Evolutionary conservation across 1,140 invertebrate species (phyloP).

Genomic region (Drosophila tsacasi): DNA sequence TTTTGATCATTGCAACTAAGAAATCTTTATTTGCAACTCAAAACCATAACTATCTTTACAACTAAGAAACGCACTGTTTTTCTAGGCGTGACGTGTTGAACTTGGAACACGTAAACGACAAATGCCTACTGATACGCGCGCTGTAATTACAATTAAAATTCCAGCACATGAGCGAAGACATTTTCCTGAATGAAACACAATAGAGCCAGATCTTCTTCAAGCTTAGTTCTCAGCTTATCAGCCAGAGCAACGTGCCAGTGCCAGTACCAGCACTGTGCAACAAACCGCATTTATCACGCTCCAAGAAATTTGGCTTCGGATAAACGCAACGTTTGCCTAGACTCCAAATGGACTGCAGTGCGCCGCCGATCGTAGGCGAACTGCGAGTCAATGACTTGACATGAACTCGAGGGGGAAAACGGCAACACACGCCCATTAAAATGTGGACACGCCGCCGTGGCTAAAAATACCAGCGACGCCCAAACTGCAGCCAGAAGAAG

Average conservation of each 20-base stretch:
- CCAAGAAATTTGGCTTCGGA: constrained; percentile 23
- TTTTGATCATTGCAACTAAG: too few species aligned
- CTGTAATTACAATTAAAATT: constrained; percentile 1
- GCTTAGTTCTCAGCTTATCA: constrained; percentile 14
- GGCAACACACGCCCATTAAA: constrained; percentile 45
- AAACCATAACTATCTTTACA: background rate
- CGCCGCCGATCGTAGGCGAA: constrained; percentile 17
- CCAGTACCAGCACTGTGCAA: background rate
- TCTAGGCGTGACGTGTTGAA: constrained; percentile 38
- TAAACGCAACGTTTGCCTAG: constrained; percentile 6
- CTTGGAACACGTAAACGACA: constrained; percentile 45
- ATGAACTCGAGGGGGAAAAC: constrained; percentile 68
- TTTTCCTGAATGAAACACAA: constrained; percentile 25
- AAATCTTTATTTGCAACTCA: too few species aligned
- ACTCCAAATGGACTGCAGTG: constrained; percentile 12
- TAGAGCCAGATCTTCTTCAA: constrained; percentile 14
- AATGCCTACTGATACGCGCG: constrained; percentile 7
- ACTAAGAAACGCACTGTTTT: constrained; percentile 24
- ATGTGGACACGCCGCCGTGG: constrained; percentile 41
- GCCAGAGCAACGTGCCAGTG: constrained; percentile 11
- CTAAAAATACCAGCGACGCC: constrained; percentile 63
- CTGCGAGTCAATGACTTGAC: constrained; percentile 72
- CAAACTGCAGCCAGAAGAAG: constrained; percentile 36
- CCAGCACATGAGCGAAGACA: background rate
- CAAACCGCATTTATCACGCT: constrained; percentile 35